Percentiles rank a stretch among this genome's conserved stretches.
phyloP scores from a whole-genome alignment of 2,797 vertebrate genomes.

The Potorous gilbertii region DNA sequence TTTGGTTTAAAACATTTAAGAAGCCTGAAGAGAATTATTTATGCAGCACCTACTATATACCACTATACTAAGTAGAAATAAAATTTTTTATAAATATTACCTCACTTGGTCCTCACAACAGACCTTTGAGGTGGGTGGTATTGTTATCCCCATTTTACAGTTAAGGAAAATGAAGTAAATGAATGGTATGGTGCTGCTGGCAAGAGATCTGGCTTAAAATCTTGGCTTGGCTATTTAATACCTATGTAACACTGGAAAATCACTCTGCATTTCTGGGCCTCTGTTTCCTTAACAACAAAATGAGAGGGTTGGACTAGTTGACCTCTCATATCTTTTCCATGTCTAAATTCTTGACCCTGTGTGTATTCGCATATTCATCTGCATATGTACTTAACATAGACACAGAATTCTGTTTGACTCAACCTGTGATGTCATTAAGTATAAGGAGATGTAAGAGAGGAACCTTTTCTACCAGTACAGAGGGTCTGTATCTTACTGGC shows the following conservation, averaged over 20 bases:
- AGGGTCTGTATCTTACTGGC: not conserved
- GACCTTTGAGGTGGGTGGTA: not conserved
- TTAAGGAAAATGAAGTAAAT: not conserved
- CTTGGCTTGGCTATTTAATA: not conserved
- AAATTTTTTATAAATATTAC: not conserved
- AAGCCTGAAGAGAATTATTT: not conserved
- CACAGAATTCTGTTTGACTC: not conserved
- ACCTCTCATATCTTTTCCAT: not conserved
- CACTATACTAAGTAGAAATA: not conserved
- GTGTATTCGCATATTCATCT: constrained; percentile 23
- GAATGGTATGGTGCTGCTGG: not conserved
- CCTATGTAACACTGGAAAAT: not conserved
- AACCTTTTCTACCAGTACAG: not conserved
- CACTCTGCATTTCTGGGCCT: not conserved
- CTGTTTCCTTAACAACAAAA: not conserved
- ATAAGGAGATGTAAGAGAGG: not conserved
- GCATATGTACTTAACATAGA: constrained; percentile 4
- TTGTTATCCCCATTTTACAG: not conserved
- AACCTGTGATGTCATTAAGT: not conserved
- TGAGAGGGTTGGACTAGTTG: not conserved
- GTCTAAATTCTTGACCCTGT: not conserved
- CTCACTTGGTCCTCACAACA: not conserved
- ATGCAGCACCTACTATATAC: not conserved
- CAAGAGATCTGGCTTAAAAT: not conserved
- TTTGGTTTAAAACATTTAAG: constrained; percentile 37